phyloP scores from a whole-genome alignment of 2,888 invertebrate species.

The Lasioglossum lativentre region DNA sequence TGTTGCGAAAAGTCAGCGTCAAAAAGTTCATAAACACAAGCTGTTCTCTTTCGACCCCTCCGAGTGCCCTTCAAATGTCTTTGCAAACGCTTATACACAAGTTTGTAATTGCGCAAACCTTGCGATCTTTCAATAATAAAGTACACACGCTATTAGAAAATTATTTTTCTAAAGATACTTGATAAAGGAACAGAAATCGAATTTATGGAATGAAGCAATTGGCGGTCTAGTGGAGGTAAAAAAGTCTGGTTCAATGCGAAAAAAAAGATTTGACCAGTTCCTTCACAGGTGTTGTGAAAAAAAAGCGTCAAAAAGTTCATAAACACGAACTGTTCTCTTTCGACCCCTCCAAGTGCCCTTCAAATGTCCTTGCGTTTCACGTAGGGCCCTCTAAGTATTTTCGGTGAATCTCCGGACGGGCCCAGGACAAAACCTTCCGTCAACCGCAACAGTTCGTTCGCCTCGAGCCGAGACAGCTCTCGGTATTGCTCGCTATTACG shows the following conservation, averaged over 20 bases:
- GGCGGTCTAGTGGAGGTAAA: too few species aligned
- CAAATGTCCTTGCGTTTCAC: background rate
- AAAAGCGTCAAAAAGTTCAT: background rate
- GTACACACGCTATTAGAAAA: too few species aligned
- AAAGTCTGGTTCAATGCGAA: background rate
- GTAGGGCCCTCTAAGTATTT: background rate
- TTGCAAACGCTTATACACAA: too few species aligned
- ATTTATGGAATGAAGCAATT: too few species aligned
- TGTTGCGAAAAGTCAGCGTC: background rate
- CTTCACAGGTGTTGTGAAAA: background rate
- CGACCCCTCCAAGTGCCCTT: background rate
- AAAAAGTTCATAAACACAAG: background rate
- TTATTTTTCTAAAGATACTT: too few species aligned
- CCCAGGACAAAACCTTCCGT: background rate
- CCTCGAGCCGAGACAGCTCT: slow-evolving; percentile 36
- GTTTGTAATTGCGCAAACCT: too few species aligned
- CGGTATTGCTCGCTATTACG: slow-evolving; percentile 53
- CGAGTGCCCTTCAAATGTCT: background rate
- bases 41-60: background rate
- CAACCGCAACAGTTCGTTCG: background rate
- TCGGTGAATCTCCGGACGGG: too few species aligned
- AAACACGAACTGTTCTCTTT: background rate
- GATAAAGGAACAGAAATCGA: too few species aligned
- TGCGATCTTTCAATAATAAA: too few species aligned
- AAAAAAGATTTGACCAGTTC: background rate